Base-by-base conservation (phyloP, 2,113 vertebrate species). In the Zeus faber region DNA sequence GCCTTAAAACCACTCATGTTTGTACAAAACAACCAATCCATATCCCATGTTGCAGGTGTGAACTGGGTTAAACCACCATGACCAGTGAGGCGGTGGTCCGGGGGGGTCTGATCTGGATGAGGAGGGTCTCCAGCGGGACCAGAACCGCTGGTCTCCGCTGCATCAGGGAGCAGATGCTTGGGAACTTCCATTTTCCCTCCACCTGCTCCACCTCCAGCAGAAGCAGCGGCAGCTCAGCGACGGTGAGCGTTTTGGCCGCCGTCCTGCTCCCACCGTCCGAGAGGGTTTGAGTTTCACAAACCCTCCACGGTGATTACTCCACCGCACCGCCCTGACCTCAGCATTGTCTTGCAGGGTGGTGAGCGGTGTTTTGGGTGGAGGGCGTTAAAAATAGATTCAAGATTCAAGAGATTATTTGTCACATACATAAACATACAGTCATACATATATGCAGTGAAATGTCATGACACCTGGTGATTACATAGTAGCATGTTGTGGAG, bases 1-100 rank as follows among this genome's bases (percentile, higher is more conserved):
- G n/a, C n/a, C n/a, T n/a, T n/a, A n/a, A n/a, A n/a, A n/a, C n/a
- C n/a, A n/a, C n/a, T n/a, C n/a, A n/a, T n/a, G n/a, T n/a, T n/a
- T n/a, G n/a, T n/a, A n/a, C 11, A 46, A 46, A 46, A 46, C 44
- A 46, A 16, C 22, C 22, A 3, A 6, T 43, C 33, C 35, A 1
- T 33, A 16, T 13, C 16, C 17, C 8, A 1, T 9, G 11, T 16
- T 56, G 46, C 49, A 72, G 77, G 53, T 61, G 24, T 47, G 39
- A 50, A 26, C 9, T 18, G 47, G 23, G 39, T 37, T 29, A 9
- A 8, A 2, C 65, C 51, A 9, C 47, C 55, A 84, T 89, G 85
- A 58, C 79, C 2, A 77, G 74, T 3, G 84, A 89, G 50, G 24
- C 26, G 3, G 66, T 84, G 46, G 55, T 86, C 20, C 60, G 75